Evolutionary conservation across 2,797 vertebrate species (phyloP).

Genomic region (Dryobates pubescens): DNA sequence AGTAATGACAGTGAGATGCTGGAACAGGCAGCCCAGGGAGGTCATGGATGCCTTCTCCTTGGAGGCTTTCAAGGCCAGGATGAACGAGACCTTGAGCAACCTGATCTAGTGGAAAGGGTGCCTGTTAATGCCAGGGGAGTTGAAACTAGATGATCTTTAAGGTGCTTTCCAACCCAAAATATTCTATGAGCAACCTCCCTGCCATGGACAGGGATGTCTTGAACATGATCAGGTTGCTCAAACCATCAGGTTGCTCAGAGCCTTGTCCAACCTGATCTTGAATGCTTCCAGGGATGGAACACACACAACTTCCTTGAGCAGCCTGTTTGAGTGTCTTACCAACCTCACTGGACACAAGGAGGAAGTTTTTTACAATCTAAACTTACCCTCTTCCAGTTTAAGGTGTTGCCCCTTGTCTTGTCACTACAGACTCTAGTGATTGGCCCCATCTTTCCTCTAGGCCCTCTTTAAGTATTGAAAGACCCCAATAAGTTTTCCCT

Average conservation of each 20-base stretch:
- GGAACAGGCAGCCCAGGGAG: too few species aligned
- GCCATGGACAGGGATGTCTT: fast-evolving
- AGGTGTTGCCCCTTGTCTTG: not conserved
- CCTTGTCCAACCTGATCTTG: not conserved
- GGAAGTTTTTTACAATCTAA: not conserved
- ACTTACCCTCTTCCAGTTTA: not conserved
- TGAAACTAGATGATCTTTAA: too few species aligned
- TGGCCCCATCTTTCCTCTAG: not conserved
- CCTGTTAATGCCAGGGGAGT: too few species aligned
- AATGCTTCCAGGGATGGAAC: not conserved
- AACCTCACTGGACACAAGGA: not conserved
- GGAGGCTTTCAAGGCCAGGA: too few species aligned
- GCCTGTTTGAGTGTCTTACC: not conserved
- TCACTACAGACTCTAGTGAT: not conserved
- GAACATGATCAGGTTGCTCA: not conserved
- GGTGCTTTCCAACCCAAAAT: too few species aligned
- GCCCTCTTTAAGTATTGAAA: not conserved
- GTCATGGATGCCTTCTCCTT: too few species aligned
- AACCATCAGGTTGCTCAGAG: not conserved
- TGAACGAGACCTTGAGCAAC: too few species aligned
- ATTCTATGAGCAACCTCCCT: not conserved
- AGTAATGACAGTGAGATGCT: too few species aligned
- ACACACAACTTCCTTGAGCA: not conserved
- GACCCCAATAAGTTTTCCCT: fast-evolving
- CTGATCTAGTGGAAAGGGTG: too few species aligned